phyloP scores from a whole-genome alignment of 1,140 invertebrate species.

The Rhyzopertha dominica region DNA sequence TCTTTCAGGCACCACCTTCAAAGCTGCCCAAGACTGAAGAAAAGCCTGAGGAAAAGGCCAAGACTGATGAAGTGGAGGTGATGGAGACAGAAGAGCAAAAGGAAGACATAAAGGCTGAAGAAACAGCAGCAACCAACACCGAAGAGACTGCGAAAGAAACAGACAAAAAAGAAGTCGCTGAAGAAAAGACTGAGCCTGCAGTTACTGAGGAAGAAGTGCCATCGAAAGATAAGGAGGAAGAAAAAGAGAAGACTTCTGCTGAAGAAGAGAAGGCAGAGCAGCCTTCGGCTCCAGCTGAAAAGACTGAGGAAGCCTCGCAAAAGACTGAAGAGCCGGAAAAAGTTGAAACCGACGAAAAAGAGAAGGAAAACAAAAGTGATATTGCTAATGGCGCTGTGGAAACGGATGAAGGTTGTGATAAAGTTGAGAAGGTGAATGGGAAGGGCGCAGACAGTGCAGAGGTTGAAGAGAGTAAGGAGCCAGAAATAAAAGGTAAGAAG shows the following conservation, averaged over 20 bases:
- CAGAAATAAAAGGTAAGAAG: no score
- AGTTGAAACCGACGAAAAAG: conserved; percentile 7
- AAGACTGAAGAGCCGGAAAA: conserved; percentile 7
- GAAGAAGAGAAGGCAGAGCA: conserved; percentile 13
- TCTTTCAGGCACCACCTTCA: conserved; percentile 28
- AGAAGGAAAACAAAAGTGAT: conserved; percentile 21
- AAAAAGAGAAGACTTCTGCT: conserved; percentile 7
- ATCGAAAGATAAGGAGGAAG: conserved; percentile 2
- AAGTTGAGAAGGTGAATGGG: no score
- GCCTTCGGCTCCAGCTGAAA: conserved; percentile 3
- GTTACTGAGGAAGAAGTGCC: conserved; percentile 3
- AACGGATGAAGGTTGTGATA: no score
- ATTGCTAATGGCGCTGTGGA: conserved; percentile 17
- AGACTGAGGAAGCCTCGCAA: conserved; percentile 1
- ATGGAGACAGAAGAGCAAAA: not conserved
- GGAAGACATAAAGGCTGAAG: conserved; percentile 2
- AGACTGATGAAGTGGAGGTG: not conserved
- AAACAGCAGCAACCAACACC: not conserved
- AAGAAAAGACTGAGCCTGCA: conserved; percentile 6
- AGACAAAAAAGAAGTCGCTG: conserved; percentile 1
- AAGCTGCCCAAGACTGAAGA: conserved; percentile 35
- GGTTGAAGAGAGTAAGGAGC: no score
- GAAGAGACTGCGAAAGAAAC: conserved; percentile 1
- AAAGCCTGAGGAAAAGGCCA: not conserved
- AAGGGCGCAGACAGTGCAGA: no score